Evolutionary conservation across 2,888 invertebrate genomes (phyloP), one percentile per base, ranked within the genome.

Genomic region (Doris montereyensis): DNA sequence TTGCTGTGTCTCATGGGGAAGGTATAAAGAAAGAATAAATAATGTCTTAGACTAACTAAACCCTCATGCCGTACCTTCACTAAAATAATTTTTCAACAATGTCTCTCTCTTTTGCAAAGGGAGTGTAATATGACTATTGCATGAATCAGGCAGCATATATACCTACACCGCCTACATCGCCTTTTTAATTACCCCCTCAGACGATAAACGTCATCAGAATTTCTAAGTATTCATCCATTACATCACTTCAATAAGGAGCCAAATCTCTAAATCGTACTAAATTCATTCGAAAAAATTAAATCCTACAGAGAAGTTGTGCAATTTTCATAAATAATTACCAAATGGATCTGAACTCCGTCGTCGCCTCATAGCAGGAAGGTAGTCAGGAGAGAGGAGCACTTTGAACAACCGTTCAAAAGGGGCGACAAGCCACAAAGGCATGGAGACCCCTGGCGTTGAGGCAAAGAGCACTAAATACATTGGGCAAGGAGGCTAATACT

Each of bases 311-410:
- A 3, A 65, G 2, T 65, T 13, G 10, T 52, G 52, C 13, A 10
- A 52, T 8, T 8, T 52, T 52, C 8, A 13, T 52, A 52, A 52
- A 10, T 13, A 52, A 52, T 13, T 13, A 88, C 91, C 91, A 81
- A 92, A 91, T 76, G 90, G 91, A 83, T 96, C 96, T 0, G 95
- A 95, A 84, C 95, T 95, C 24, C 96, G 93, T 52, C 96, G 93
- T 79, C 96, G 93, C 75, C 96, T 93, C 96, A 97, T 96, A 2
- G 96, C 96, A 1, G 95, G 94, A 77, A 97, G 92, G 91, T 97
- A 97, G 76, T 95, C 94, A 0, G 96, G 95, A 0, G 96, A 96
- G 3, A 97, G 92, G 0, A 97, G 92, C 8, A 91, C 91, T 81
- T 90, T 95, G 89, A 97, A 95, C 0, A 97, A 93, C 81, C 95